These are phyloP conservation scores for Cremastinae sp. DNA, from an alignment of 2,888 invertebrate species.

Conservation along the genomic window DNA sequence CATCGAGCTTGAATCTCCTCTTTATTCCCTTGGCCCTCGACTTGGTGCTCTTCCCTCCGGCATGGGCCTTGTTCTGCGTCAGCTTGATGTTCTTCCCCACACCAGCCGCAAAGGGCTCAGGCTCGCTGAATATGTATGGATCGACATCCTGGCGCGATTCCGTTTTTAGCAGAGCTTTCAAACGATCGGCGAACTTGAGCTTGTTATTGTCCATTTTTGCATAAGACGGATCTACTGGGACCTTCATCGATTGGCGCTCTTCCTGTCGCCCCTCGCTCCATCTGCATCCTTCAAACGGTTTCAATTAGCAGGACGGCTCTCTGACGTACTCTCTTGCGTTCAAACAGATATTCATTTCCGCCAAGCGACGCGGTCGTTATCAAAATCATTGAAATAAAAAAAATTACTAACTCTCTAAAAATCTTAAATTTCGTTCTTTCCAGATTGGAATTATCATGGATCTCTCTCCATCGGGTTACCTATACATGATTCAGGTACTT, in stretches of 20 bases:
- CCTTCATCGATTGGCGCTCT: constrained; percentile 74
- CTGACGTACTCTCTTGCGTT: not conserved
- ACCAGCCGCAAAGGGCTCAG: constrained; percentile 74
- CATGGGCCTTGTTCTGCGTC: constrained; percentile 63
- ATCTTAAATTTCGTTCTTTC: constrained; percentile 1
- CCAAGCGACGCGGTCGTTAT: not conserved
- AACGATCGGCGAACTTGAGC: constrained; percentile 80
- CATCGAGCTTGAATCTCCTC: constrained; percentile 68
- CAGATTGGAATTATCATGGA: not conserved
- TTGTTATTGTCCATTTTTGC: constrained; percentile 79
- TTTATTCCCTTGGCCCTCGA: constrained; percentile 75
- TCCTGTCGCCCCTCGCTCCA: constrained; percentile 67
- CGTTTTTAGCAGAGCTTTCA: constrained; percentile 79
- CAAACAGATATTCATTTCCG: not conserved
- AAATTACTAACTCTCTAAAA: not conserved
- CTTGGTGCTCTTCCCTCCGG: constrained; percentile 69
- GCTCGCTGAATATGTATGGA: constrained; percentile 81
- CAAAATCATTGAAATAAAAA: constrained; percentile 20
- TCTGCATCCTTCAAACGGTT: constrained; percentile 75
- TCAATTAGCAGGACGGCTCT: not conserved
- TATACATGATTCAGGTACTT: constrained; percentile 47
- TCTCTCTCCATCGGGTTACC: constrained; percentile 32
- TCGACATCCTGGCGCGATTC: constrained; percentile 79
- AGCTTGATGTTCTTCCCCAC: constrained; percentile 68
- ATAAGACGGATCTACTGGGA: constrained; percentile 71